Conservation (phyloP, 2,888 invertebrate species). For the Halictus ligatus region DNA sequence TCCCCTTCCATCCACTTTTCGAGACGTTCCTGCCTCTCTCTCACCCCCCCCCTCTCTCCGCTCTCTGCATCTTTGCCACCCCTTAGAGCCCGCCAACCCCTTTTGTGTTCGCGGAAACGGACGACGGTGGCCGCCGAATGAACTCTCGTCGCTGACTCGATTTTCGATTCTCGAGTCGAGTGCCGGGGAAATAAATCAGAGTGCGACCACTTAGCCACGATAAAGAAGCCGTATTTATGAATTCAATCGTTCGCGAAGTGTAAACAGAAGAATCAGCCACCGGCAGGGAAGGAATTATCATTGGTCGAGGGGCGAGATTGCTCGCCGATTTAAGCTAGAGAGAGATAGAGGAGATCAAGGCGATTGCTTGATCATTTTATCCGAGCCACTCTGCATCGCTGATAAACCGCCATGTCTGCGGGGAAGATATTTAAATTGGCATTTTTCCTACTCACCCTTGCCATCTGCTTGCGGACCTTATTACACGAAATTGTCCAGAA, state of each 20-base stretch:
- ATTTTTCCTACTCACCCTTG: background rate
- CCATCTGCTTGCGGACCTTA: background rate
- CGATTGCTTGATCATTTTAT: background rate
- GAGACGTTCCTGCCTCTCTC: constrained; percentile 39
- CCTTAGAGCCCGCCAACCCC: background rate
- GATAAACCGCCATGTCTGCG: background rate
- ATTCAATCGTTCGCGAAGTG: constrained; percentile 15
- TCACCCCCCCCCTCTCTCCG: background rate
- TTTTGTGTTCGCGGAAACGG: background rate
- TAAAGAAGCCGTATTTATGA: constrained; percentile 12
- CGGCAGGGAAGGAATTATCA: background rate
- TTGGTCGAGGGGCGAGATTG: background rate
- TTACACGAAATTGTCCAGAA: background rate
- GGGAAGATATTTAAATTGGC: background rate
- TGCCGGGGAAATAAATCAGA: constrained; percentile 7
- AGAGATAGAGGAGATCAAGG: background rate
- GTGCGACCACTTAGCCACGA: background rate
- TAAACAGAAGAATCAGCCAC: constrained; percentile 19
- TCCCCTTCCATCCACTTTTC: constrained; percentile 39
- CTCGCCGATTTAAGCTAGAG: background rate
- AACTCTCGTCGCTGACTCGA: constrained; percentile 7
- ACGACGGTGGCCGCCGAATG: background rate
- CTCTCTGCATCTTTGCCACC: background rate
- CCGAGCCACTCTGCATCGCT: background rate
- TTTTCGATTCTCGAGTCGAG: background rate